A percentile compares a stretch with the other conserved stretches of the same genome.
Conservation (phyloP, 2,797 vertebrate species). For the Garrulus glandarius region DNA sequence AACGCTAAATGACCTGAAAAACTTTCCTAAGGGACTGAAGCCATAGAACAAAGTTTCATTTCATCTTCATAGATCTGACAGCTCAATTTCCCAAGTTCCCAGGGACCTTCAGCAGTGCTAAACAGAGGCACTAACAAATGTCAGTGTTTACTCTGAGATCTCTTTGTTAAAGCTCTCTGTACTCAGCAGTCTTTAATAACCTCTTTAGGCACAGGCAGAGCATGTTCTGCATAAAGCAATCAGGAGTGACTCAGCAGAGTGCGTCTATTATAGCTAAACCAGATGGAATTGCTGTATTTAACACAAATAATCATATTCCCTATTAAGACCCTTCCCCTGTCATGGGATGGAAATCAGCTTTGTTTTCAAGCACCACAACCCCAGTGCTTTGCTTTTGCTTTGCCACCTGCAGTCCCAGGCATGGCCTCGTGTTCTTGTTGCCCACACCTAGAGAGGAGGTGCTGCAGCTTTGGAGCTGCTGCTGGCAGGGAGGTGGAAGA, state of each 20-base stretch:
- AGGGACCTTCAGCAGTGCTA: constrained; percentile 4
- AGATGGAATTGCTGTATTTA: not conserved
- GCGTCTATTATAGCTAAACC: not conserved
- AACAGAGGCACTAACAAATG: constrained; percentile 48
- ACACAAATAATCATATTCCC: not conserved
- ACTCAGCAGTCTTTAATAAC: constrained; percentile 31
- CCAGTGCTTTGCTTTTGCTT: not conserved
- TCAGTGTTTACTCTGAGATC: constrained; percentile 37
- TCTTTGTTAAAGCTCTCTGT: constrained; percentile 51
- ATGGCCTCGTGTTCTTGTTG: rapidly evolving
- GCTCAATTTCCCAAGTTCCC: constrained; percentile 70
- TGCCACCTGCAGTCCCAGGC: not conserved
- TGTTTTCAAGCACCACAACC: not conserved
- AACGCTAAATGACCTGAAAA: constrained; percentile 63
- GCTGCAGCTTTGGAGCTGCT: not conserved
- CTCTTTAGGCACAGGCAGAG: constrained; percentile 41
- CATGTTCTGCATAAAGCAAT: not conserved
- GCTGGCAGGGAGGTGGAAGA: not conserved
- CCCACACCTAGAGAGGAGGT: rapidly evolving
- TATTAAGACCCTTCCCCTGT: not conserved
- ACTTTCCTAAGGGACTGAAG: constrained; percentile 49
- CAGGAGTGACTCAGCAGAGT: constrained; percentile 7
- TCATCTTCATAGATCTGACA: constrained; percentile 70
- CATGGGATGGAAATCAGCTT: not conserved
- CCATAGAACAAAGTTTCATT: constrained; percentile 69